Evolutionary conservation across 2,797 vertebrate genomes (phyloP).

Genomic region (Sandelia bainsii): DNA sequence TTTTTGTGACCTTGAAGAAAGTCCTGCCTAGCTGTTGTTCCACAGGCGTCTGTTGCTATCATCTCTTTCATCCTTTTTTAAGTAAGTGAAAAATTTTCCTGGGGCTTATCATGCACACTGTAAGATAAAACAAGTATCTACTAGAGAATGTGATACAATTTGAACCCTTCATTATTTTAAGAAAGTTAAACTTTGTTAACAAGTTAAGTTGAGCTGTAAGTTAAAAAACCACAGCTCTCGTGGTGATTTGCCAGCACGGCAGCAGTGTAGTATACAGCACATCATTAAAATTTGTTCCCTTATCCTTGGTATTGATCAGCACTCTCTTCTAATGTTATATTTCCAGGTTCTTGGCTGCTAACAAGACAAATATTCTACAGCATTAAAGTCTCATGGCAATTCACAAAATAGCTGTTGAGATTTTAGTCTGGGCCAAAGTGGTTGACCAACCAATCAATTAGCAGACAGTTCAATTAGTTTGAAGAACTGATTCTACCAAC

Average conservation of each 20-base stretch:
- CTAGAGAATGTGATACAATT: neutral
- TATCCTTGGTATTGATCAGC: neutral
- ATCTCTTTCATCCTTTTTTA: neutral
- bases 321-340: neutral
- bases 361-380: neutral
- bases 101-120: no score
- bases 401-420: neutral
- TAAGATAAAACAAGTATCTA: neutral
- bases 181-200: neutral
- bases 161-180: neutral
- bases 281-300: neutral
- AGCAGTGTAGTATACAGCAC: no score
- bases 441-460: no score
- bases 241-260: neutral
- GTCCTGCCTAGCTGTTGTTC: neutral
- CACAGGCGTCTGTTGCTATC: no score
- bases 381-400: no score
- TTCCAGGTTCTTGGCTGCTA: neutral
- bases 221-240: neutral
- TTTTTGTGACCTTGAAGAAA: conserved; percentile 9
- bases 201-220: no score
- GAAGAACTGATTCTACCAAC: no score
- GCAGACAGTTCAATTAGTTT: no score
- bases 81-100: neutral
- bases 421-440: neutral